phyloP scores from a whole-genome alignment of 2,888 invertebrate species.

The Phyllotreta striolata region DNA sequence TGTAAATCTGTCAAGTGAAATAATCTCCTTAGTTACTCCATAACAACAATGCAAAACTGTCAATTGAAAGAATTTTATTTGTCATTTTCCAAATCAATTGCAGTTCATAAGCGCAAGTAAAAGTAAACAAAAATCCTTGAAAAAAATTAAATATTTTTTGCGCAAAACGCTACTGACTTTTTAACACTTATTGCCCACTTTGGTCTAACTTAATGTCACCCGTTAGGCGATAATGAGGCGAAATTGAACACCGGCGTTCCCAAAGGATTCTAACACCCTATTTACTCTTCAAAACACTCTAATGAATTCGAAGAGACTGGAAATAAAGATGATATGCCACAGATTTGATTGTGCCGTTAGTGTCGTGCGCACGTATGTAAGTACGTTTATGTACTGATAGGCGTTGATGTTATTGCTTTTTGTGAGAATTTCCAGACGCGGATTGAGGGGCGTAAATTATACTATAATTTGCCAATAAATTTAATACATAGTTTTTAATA shows the following conservation, averaged over 20 bases:
- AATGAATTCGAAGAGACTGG: constrained; percentile 23
- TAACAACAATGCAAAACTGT: no score
- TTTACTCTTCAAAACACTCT: constrained; percentile 29
- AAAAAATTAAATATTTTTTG: no score
- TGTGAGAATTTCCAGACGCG: constrained; percentile 1
- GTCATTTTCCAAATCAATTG: no score
- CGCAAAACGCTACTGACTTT: constrained; percentile 19
- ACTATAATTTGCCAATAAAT: background rate
- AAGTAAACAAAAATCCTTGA: no score
- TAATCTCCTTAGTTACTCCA: no score
- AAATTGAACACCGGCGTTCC: constrained; percentile 37
- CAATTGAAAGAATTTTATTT: no score
- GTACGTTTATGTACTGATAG: no score
- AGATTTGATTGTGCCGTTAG: constrained; percentile 21
- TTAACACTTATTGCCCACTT: constrained; percentile 27
- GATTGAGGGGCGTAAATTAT: constrained; percentile 2
- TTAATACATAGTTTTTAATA: no score
- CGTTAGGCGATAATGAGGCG: constrained; percentile 36
- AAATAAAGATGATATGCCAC: constrained; percentile 25
- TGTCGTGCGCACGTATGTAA: background rate
- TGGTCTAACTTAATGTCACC: constrained; percentile 31
- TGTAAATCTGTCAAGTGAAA: no score
- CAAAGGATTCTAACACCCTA: constrained; percentile 31
- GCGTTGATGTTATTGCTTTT: constrained; percentile 13
- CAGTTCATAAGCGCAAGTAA: no score